A percentile compares a stretch with the other conserved stretches of the same genome.
These are phyloP conservation scores for Fregetta grallaria DNA, from an alignment of 2,113 vertebrate genomes.

Conservation along the genomic window DNA sequence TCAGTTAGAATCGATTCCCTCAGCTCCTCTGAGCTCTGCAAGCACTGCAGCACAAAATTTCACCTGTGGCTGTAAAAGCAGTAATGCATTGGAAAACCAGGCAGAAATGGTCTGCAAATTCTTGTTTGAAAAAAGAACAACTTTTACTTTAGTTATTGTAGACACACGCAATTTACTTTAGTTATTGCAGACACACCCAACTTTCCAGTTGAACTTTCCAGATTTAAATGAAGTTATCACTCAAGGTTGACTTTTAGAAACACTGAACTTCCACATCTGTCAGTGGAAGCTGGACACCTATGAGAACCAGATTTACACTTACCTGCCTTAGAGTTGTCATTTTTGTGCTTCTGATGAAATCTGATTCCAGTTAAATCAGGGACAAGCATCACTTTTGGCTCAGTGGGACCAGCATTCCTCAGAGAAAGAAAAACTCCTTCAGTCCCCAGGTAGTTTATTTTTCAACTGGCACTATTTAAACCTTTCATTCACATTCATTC, in stretches of 20 bases:
- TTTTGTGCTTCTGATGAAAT: not conserved
- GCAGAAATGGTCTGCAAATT: not conserved
- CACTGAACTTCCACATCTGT: not conserved
- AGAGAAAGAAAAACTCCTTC: not conserved
- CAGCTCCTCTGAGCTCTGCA: not conserved
- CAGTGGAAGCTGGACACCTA: not conserved
- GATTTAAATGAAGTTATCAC: not conserved
- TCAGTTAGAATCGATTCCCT: not conserved
- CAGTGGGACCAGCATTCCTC: not conserved
- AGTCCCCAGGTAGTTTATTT: not conserved
- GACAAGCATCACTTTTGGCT: not conserved
- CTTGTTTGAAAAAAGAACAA: not conserved
- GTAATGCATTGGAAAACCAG: not conserved
- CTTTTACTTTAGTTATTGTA: not conserved
- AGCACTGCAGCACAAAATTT: not conserved
- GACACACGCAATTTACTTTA: not conserved
- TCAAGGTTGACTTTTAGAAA: not conserved
- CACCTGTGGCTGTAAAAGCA: not conserved
- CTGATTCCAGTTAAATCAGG: not conserved
- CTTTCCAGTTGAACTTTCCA: not conserved
- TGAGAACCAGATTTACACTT: not conserved
- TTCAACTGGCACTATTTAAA: not conserved
- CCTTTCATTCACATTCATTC: not conserved
- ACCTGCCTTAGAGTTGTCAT: not conserved
- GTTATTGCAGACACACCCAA: not conserved